These are phyloP conservation scores for Acropora tenuis DNA, from an alignment of 64 coral and sea anemone genomes.

Conservation along the genomic window DNA sequence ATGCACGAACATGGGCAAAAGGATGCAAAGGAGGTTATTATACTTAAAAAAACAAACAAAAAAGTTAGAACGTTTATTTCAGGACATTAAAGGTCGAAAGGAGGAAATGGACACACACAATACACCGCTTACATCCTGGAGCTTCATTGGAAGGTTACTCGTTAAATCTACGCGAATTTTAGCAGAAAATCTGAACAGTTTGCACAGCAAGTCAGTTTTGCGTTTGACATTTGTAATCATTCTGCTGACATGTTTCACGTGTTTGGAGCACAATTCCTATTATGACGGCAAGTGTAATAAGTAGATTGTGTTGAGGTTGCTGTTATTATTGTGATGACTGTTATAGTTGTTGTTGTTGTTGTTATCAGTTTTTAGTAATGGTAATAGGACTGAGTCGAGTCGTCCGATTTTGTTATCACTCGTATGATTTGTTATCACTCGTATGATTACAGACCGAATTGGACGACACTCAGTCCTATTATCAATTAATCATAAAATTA, in stretches of 20 bases:
- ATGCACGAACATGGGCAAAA: neutral
- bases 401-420: too few relatives aligned
- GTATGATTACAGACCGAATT: too few relatives aligned
- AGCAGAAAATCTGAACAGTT: neutral
- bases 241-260: neutral
- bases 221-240: neutral
- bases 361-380: too few relatives aligned
- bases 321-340: too few relatives aligned
- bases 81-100: slow-evolving; percentile 1
- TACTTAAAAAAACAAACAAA: neutral
- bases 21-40: neutral
- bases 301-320: too few relatives aligned
- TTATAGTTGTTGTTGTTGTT: too few relatives aligned
- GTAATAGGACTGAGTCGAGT: too few relatives aligned
- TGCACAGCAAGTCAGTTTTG: neutral
- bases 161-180: neutral
- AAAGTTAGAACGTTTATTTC: neutral
- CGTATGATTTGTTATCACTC: too few relatives aligned
- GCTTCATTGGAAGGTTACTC: too few relatives aligned
- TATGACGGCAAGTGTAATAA: slow-evolving; percentile 41
- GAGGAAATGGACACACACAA: neutral
- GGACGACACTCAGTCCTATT: too few relatives aligned
- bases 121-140: neutral
- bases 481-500: too few relatives aligned
- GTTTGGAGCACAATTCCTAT: slow-evolving; percentile 46